These are phyloP conservation scores for Entomyzon cyanotis DNA, from an alignment of 2,113 vertebrate genomes.

Conservation along the genomic window DNA sequence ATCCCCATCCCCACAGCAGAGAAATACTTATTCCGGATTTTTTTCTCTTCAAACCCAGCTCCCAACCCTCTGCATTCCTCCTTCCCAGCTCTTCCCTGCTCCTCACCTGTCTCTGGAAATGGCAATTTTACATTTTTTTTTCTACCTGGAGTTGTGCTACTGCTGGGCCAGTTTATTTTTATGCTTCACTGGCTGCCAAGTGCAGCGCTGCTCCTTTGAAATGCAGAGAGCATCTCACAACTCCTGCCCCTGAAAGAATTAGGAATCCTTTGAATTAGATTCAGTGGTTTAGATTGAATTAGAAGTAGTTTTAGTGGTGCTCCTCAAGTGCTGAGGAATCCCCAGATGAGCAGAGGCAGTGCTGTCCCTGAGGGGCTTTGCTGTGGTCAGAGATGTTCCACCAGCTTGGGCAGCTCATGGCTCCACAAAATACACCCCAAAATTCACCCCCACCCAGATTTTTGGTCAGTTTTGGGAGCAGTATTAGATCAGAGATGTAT, in stretches of 20 bases:
- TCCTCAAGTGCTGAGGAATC: not conserved
- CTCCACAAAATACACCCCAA: not conserved
- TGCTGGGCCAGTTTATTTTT: not conserved
- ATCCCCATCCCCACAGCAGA: not conserved
- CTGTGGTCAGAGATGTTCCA: not conserved
- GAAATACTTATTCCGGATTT: not conserved
- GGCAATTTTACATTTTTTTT: not conserved
- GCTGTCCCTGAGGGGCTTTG: not conserved
- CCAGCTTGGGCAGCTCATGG: not conserved
- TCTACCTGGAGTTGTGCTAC: accelerated
- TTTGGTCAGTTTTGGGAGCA: not conserved
- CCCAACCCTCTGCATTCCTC: not conserved
- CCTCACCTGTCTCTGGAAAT: not conserved
- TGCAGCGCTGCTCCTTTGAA: not conserved
- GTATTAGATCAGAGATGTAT: not conserved
- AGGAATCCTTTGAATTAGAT: not conserved
- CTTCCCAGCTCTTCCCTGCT: not conserved
- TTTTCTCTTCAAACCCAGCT: not conserved
- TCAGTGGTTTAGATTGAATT: too few relatives aligned
- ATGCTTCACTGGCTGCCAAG: not conserved
- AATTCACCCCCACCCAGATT: not conserved
- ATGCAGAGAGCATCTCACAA: accelerated
- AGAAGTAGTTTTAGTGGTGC: accelerated
- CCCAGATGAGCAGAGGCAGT: accelerated
- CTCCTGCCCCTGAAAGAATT: not conserved